phyloP scores from a whole-genome alignment of 2,888 invertebrate species.

The Muscina levida region DNA sequence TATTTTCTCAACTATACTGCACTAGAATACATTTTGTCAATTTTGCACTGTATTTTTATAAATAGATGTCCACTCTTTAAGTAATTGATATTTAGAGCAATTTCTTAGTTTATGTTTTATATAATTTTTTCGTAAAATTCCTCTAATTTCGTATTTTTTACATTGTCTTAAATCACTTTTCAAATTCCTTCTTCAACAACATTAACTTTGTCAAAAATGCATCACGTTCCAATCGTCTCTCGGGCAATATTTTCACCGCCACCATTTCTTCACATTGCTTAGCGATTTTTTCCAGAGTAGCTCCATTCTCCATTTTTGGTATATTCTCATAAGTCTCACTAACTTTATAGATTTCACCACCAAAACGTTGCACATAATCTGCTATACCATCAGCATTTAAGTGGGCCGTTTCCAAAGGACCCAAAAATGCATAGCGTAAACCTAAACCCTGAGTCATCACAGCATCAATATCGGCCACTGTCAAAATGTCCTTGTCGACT shows the following conservation, averaged over 20 bases:
- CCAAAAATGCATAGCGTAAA: slow-evolving; percentile 96
- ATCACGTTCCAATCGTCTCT: slow-evolving; percentile 90
- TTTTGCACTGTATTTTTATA: too few relatives aligned
- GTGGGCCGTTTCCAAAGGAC: slow-evolving; percentile 95
- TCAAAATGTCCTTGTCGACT: slow-evolving; percentile 89
- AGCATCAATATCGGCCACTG: slow-evolving; percentile 92
- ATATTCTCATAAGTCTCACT: slow-evolving; percentile 88
- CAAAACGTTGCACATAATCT: slow-evolving; percentile 83
- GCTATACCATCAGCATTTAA: slow-evolving; percentile 93
- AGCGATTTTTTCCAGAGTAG: slow-evolving; percentile 85
- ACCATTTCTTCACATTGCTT: slow-evolving; percentile 87
- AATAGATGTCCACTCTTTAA: too few relatives aligned
- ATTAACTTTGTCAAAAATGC: slow-evolving; percentile 88
- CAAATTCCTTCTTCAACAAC: slow-evolving; percentile 87
- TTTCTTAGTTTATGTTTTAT: too few relatives aligned
- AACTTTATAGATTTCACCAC: slow-evolving; percentile 82
- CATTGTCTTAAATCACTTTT: slow-evolving; percentile 71
- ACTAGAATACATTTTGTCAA: too few relatives aligned
- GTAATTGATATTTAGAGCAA: too few relatives aligned
- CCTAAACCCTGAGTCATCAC: slow-evolving; percentile 97
- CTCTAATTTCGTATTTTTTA: too few relatives aligned
- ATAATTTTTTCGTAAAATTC: too few relatives aligned
- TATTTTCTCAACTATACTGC: too few relatives aligned
- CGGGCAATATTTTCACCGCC: slow-evolving; percentile 85
- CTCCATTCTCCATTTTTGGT: slow-evolving; percentile 86